Evolutionary conservation across 2,113 vertebrate species (phyloP), one percentile per base, ranked within the genome.

Genomic region (Smithornis capensis): DNA sequence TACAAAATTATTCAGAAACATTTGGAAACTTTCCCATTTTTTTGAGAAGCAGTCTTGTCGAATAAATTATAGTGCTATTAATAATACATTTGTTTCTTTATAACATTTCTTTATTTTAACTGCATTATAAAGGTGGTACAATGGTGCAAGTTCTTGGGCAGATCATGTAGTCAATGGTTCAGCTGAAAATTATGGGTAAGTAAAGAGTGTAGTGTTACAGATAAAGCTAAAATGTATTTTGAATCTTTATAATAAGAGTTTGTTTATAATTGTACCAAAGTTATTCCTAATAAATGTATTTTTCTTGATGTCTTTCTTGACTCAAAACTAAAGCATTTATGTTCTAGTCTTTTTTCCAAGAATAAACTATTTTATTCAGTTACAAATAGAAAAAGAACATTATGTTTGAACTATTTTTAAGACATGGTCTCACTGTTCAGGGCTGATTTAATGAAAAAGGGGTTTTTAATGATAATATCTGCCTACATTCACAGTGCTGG

Each of bases 101-200:
- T 97, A 97, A 96, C 90, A 65, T 59, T 88, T 97, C 56, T 97
- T 97, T 95, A 97, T 97, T 97, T 97, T 97, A 89, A 97, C 97
- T 97, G 83, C 96, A 62, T 97, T 97, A 90, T 94, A 74, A 98
- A 98, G 98, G 97, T 97, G 97, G 94, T 97, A 97, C 97, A 98
- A 98, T 98, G 97, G 97, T 97, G 97, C 97, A 97, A 97, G 96
- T 97, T 96, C 97, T 95, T 98, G 98, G 98, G 97, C 97, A 97
- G 97, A 98, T 96, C 97, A 98, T 98, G 89, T 97, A 98, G 97
- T 97, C 97, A 98, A 98, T 98, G 97, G 98, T 94, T 95, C 97
- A 97, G 87, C 96, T 96, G 97, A 98, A 96, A 95, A 90, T 60
- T 96, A 96, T 73, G 93, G 98, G 98, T 98, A 97, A 98, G 98